Percentiles rank a stretch among this genome's conserved stretches.
Conservation (phyloP, 2,113 vertebrate genomes). For the Gobius niger region DNA sequence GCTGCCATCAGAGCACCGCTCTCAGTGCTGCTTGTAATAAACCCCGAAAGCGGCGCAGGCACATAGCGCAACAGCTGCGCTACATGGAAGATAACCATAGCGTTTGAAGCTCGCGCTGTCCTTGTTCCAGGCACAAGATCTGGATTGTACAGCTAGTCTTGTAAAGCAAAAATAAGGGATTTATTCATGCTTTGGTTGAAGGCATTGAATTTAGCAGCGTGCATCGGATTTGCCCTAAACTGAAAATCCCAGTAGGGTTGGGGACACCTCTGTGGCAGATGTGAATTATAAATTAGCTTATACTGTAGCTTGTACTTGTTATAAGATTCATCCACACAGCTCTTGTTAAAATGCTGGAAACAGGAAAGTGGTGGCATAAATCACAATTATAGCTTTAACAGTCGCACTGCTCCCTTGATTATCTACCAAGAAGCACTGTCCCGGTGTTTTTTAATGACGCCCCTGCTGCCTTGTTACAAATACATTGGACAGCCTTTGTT, state of each 20-base stretch:
- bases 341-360: slow-evolving; percentile 43
- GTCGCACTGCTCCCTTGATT: slow-evolving; percentile 45
- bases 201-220: neutral
- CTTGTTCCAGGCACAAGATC: too few species aligned
- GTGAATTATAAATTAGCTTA: slow-evolving; percentile 51
- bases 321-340: slow-evolving; percentile 32
- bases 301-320: slow-evolving; percentile 17
- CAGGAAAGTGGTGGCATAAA: slow-evolving; percentile 44
- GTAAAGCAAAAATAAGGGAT: neutral
- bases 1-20: too few species aligned
- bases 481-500: slow-evolving; percentile 17
- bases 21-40: too few species aligned
- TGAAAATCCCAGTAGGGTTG: slow-evolving; percentile 5
- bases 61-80: too few species aligned
- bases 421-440: slow-evolving; percentile 41
- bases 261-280: slow-evolving; percentile 39
- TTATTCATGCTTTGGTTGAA: neutral
- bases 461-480: slow-evolving; percentile 8
- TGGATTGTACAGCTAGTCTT: neutral
- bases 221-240: neutral
- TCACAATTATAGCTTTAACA: slow-evolving; percentile 47
- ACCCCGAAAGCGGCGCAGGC: too few species aligned
- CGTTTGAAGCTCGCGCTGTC: too few species aligned
- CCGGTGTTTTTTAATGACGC: slow-evolving; percentile 39
- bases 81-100: too few species aligned